Percentiles rank a stretch among this genome's conserved stretches.
phyloP scores from a whole-genome alignment of 1,140 invertebrate species.

The Drosophila lacteicornis region DNA sequence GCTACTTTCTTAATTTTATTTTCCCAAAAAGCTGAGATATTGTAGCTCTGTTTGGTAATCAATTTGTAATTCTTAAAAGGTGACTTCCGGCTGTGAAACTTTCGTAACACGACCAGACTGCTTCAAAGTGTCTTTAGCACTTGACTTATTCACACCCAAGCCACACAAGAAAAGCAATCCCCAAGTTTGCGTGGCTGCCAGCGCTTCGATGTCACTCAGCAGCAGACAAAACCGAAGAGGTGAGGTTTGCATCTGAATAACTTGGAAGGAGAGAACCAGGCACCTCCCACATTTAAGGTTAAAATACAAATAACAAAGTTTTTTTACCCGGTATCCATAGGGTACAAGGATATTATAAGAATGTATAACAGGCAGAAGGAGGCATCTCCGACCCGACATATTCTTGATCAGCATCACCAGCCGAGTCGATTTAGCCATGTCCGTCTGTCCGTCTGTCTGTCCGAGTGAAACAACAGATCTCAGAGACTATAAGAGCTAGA shows the following conservation, averaged over 20 bases:
- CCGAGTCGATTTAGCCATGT: too few species aligned
- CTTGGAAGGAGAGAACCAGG: not conserved
- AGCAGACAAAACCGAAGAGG: slow-evolving; percentile 22
- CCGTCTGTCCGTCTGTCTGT: too few species aligned
- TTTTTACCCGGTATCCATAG: too few species aligned
- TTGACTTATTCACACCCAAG: slow-evolving; percentile 13
- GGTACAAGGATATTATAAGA: too few species aligned
- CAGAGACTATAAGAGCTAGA: too few species aligned
- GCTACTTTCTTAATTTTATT: not conserved
- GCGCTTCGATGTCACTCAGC: slow-evolving; percentile 24
- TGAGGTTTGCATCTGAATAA: not conserved
- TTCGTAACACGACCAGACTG: slow-evolving; percentile 5
- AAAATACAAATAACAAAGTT: too few species aligned
- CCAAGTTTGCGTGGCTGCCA: slow-evolving; percentile 9
- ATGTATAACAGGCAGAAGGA: too few species aligned
- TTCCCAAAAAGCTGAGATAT: not conserved
- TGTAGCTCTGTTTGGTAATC: too few species aligned
- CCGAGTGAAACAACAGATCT: too few species aligned
- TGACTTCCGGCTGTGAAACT: not conserved
- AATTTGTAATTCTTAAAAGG: not conserved
- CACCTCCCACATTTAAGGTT: too few species aligned
- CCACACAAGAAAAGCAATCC: slow-evolving; percentile 9
- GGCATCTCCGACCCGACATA: too few species aligned
- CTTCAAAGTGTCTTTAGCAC: slow-evolving; percentile 2
- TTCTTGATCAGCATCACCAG: too few species aligned